A percentile compares a stretch with the other conserved stretches of the same genome.
Conservation (phyloP, 2,113 vertebrate genomes). For the Gymnocephalus cernua region DNA sequence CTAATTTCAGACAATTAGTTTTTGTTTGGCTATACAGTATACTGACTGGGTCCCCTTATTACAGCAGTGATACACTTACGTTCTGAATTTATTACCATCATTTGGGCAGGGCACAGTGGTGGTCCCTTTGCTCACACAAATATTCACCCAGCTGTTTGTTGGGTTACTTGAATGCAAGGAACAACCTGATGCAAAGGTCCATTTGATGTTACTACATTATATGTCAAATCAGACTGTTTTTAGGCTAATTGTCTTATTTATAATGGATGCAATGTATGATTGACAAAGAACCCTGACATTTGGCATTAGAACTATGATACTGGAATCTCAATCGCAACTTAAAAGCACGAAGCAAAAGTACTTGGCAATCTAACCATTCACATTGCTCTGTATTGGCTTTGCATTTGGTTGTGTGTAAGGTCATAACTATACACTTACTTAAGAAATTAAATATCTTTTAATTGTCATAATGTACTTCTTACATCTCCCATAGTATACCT, state of each 20-base stretch:
- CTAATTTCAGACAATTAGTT: not conserved
- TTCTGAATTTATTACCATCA: conserved; percentile 1
- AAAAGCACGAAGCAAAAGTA: conserved; percentile 8
- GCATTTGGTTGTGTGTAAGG: not conserved
- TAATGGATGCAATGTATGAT: conserved; percentile 11
- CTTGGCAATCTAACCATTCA: not conserved
- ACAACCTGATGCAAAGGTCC: not conserved
- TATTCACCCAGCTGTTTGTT: conserved; percentile 10
- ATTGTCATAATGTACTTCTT: not conserved
- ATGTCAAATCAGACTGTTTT: conserved; percentile 24
- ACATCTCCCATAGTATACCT: not conserved
- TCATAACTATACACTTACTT: not conserved
- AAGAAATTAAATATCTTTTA: conserved; percentile 15
- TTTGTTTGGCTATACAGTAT: not conserved
- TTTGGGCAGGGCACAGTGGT: not conserved
- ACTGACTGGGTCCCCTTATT: not conserved
- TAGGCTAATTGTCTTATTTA: conserved; percentile 28
- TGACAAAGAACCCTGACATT: conserved; percentile 8
- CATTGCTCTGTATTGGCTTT: not conserved
- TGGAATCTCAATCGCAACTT: conserved; percentile 14
- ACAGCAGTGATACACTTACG: not conserved
- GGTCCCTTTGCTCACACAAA: conserved; percentile 9
- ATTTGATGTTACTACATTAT: conserved; percentile 11
- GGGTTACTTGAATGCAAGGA: not conserved
- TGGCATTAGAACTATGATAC: conserved; percentile 17